A percentile compares a stretch with the other conserved stretches of the same genome.
Conservation (phyloP, 2,113 vertebrate genomes). For the Peromyscus californicus region DNA sequence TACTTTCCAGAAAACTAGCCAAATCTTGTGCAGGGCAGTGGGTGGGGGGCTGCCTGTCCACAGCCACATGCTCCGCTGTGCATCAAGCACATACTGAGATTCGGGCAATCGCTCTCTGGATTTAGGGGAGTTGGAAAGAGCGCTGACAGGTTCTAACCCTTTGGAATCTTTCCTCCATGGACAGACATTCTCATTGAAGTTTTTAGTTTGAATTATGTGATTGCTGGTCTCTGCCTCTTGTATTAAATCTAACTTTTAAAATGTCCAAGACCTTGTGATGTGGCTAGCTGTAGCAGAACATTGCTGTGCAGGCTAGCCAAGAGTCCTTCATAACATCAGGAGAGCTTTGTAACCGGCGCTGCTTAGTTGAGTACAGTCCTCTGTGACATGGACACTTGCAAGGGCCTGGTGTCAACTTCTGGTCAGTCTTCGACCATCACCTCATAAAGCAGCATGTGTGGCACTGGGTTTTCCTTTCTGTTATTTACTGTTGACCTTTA, state of each 20-base stretch:
- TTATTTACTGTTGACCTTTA: neutral
- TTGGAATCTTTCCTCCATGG: slow-evolving; percentile 23
- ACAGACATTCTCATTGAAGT: slow-evolving; percentile 43
- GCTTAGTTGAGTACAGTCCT: neutral
- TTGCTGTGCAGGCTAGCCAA: neutral
- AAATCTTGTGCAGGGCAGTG: slow-evolving; percentile 11
- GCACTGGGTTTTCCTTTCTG: neutral
- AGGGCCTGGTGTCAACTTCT: neutral
- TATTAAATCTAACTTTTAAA: slow-evolving; percentile 36
- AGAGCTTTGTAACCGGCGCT: neutral
- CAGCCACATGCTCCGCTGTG: slow-evolving; percentile 28
- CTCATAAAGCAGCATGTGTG: neutral
- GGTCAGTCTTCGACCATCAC: neutral
- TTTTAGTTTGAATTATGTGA: slow-evolving; percentile 54
- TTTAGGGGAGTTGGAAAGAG: slow-evolving; percentile 70
- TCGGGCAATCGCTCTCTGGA: slow-evolving; percentile 47
- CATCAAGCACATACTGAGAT: slow-evolving; percentile 40
- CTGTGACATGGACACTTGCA: neutral
- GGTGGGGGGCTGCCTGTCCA: neutral
- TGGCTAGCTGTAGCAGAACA: slow-evolving; percentile 46
- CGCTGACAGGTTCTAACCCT: slow-evolving; percentile 21
- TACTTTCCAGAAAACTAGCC: slow-evolving; percentile 77
- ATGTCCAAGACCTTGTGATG: slow-evolving; percentile 48
- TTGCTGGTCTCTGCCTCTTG: slow-evolving; percentile 34
- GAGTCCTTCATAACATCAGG: neutral